These are phyloP conservation scores for Halocynthia roretzi DNA, from an alignment of 23 tunicate genomes.

Conservation along the genomic window DNA sequence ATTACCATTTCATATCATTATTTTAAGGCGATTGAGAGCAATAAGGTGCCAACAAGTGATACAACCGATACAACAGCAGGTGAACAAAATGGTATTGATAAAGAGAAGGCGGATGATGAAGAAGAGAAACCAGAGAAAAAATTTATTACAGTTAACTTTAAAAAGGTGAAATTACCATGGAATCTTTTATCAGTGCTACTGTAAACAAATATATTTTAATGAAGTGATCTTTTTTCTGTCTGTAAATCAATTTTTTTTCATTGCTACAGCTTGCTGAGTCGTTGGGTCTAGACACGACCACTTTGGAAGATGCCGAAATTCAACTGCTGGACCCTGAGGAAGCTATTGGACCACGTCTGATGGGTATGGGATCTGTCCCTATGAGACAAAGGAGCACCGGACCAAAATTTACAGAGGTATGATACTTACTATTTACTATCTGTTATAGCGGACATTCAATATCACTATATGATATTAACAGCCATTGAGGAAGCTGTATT, in stretches of 20 bases:
- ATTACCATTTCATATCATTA: no score
- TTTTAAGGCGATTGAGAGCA: background rate
- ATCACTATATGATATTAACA: no score
- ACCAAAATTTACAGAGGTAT: no score
- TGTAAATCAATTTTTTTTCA: background rate
- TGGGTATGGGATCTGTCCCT: background rate
- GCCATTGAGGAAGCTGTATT: no score
- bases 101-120: slow-evolving; percentile 7
- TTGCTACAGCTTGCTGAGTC: slow-evolving; percentile 64
- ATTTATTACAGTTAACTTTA: slow-evolving; percentile 44
- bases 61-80: background rate
- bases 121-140: slow-evolving; percentile 35
- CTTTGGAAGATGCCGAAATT: slow-evolving; percentile 77
- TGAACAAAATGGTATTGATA: background rate
- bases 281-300: slow-evolving; percentile 66
- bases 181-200: no score
- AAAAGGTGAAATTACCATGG: slow-evolving; percentile 22
- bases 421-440: no score
- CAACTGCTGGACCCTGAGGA: slow-evolving; percentile 57
- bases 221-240: background rate
- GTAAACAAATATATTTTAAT: no score
- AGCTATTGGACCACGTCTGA: slow-evolving; percentile 24
- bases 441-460: no score
- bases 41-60: background rate
- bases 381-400: no score